A percentile compares a stretch with the other conserved stretches of the same genome.
Conservation (phyloP, 2,888 invertebrate species). For the Neoascia interrupta region DNA sequence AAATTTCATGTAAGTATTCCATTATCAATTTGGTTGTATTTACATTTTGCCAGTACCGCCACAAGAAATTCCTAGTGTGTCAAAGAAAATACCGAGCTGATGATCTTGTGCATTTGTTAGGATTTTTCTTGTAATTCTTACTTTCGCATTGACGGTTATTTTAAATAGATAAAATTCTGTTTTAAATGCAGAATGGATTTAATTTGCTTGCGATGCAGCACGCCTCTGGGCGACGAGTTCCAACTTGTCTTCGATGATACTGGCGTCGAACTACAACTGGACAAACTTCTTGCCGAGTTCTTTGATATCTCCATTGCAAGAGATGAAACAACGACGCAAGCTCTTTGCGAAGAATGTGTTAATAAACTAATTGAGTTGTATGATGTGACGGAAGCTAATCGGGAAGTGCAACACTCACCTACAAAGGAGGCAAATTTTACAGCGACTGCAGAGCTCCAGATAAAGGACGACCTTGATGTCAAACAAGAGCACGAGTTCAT, state of each 20-base stretch:
- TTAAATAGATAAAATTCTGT: slow-evolving; percentile 4
- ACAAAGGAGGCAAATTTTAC: neutral
- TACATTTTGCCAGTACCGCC: neutral
- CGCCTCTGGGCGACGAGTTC: slow-evolving; percentile 64
- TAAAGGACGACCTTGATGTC: too few species aligned
- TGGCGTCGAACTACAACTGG: slow-evolving; percentile 75
- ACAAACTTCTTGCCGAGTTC: slow-evolving; percentile 72
- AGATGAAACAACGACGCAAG: slow-evolving; percentile 60
- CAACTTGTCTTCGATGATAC: slow-evolving; percentile 76
- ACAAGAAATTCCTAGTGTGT: neutral
- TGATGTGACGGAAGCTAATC: slow-evolving; percentile 73
- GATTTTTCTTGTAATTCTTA: neutral
- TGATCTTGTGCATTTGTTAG: slow-evolving; percentile 71
- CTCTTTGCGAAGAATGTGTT: slow-evolving; percentile 74
- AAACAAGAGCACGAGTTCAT: neutral
- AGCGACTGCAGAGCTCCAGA: neutral
- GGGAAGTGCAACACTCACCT: slow-evolving; percentile 45
- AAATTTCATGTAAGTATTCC: neutral
- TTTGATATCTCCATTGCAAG: slow-evolving; percentile 71
- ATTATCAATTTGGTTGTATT: neutral
- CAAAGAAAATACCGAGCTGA: slow-evolving; percentile 69
- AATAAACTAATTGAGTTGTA: slow-evolving; percentile 74
- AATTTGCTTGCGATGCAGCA: slow-evolving; percentile 73
- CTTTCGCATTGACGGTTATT: slow-evolving; percentile 5
- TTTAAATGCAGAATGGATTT: slow-evolving; percentile 17